Percentiles rank a stretch among this genome's conserved stretches.
Conservation (phyloP, 2,888 invertebrate genomes). For the Oscheius sp. region DNA sequence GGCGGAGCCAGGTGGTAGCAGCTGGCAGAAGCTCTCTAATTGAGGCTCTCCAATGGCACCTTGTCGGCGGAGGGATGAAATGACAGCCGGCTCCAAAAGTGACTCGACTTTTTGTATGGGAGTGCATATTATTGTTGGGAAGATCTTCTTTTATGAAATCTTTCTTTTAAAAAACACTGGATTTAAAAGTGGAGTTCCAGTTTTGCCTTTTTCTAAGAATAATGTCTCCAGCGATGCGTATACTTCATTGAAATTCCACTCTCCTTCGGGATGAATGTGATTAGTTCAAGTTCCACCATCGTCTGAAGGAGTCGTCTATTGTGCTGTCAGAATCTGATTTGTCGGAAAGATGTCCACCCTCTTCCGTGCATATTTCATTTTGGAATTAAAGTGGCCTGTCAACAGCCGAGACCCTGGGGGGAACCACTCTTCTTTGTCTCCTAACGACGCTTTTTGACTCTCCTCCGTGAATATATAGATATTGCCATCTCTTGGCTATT, state of each 20-base stretch:
- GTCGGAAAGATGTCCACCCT: background rate
- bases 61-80: conserved; percentile 6
- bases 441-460: conserved; percentile 23
- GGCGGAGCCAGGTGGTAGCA: conserved; percentile 25
- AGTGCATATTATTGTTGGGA: no score
- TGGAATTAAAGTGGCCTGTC: conserved; percentile 26
- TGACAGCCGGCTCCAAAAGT: background rate
- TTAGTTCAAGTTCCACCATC: conserved; percentile 27
- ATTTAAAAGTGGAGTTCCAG: no score
- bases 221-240: background rate
- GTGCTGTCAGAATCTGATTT: conserved; percentile 17
- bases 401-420: conserved; percentile 17
- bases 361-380: conserved; percentile 27
- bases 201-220: background rate
- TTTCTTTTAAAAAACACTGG: no score
- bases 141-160: no score
- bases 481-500: no score
- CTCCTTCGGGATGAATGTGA: conserved; percentile 5
- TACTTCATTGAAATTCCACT: conserved; percentile 22
- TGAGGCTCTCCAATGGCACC: conserved; percentile 26
- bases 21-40: conserved; percentile 31
- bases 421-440: conserved; percentile 14
- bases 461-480: background rate
- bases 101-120: no score
- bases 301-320: conserved; percentile 5